Conservation (phyloP, 2,113 vertebrate genomes). For the Clarias batrachus region DNA sequence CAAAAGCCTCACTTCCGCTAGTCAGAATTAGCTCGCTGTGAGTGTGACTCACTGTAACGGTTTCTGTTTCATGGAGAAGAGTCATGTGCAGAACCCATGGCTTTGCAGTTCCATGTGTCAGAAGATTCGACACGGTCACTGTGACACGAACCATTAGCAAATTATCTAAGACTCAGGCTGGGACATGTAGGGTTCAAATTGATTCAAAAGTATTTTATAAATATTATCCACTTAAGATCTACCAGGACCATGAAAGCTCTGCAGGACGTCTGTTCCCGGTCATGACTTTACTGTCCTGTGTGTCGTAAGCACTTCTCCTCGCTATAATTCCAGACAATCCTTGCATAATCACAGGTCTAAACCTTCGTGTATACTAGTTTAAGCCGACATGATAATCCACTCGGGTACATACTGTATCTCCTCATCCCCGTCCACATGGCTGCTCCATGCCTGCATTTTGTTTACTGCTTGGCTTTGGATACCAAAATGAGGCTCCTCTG, state of each 20-base stretch:
- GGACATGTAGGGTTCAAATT: neutral
- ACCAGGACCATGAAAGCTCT: neutral
- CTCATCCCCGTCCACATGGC: neutral
- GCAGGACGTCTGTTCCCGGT: neutral
- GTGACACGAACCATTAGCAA: neutral
- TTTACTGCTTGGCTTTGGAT: conserved; percentile 5
- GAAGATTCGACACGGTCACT: neutral
- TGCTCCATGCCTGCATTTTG: neutral
- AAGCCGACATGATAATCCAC: neutral
- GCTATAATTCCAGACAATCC: conserved; percentile 12
- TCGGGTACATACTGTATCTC: conserved; percentile 23
- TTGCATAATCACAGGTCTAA: conserved; percentile 13
- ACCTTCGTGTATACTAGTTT: neutral
- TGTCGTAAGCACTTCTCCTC: neutral
- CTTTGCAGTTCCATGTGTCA: neutral
- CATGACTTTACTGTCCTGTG: neutral
- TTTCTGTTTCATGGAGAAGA: neutral
- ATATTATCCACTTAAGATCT: neutral
- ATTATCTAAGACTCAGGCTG: neutral
- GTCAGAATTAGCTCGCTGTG: neutral
- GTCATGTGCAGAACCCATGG: neutral
- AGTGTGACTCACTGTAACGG: neutral
- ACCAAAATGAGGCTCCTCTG: neutral
- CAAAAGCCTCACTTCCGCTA: neutral
- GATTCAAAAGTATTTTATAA: neutral